Evolutionary conservation across 2,113 vertebrate genomes (phyloP).

Genomic region (Dromiciops gliroides): DNA sequence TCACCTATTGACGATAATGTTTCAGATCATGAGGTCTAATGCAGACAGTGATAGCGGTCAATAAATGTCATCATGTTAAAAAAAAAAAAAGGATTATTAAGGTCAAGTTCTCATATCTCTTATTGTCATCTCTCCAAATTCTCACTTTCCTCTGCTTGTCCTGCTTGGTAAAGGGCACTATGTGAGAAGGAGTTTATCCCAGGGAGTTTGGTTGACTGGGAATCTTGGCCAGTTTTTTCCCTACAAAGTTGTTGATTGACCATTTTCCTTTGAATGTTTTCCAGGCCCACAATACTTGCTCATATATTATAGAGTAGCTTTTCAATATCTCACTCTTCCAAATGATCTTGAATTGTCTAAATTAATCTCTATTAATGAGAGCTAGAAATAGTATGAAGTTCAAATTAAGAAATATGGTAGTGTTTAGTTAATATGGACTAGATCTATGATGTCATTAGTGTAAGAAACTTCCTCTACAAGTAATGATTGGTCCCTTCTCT

Average conservation of each 20-base stretch:
- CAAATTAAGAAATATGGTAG: constrained; percentile 12
- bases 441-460: not conserved
- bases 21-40: not conserved
- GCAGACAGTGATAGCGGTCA: not conserved
- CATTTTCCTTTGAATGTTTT: constrained; percentile 18
- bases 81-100: no score
- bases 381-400: not conserved
- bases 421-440: not conserved
- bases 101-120: not conserved
- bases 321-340: not conserved
- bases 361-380: not conserved
- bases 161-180: not conserved
- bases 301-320: not conserved
- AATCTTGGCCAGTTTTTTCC: not conserved
- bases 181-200: not conserved
- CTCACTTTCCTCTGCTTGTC: not conserved
- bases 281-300: constrained; percentile 9
- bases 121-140: constrained; percentile 26
- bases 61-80: not conserved
- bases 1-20: not conserved
- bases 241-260: not conserved
- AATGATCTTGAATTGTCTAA: constrained; percentile 26
- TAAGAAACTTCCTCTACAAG: not conserved
- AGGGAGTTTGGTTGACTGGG: not conserved
- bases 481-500: not conserved